Base-by-base conservation (phyloP, 2,888 invertebrate genomes). In the Polydesmus complanatus region DNA sequence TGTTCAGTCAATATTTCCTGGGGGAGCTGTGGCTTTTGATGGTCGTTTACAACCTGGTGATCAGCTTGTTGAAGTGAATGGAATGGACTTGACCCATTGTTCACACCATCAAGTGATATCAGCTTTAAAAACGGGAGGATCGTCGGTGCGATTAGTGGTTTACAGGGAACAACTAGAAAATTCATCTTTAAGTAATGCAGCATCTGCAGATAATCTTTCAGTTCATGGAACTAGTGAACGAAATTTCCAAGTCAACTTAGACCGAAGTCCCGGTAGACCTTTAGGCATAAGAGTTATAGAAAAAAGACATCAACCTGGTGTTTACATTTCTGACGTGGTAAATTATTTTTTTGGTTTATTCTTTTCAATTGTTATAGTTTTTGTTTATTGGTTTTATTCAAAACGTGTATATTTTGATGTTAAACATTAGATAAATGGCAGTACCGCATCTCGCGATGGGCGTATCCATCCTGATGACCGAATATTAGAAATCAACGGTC, bases 401-500 rank as follows among this genome's bases (percentile, higher is more conserved):
- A 26, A 26, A 25, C 22, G 23, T n/a, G 23, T 1, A 48, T n/a
- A n/a, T 19, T 26, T 3, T 23, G n/a, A 49, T 60, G n/a, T 58
- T n/a, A 58, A 56, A 8, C 14, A n/a, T n/a, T 60, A 73, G 73
- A 69, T 75, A 27, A 70, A 72, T 49, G 74, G 73, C 27, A 73
- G 74, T 60, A 67, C 74, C 54, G 76, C 76, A 3, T 70, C 71
- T 25, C 66, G 70, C 59, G 76, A 77, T 68, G 74, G 73, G 1
- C 68, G 75, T 37, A 67, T 77, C 22, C 70, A 70, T 64, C 69
- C 73, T n/a, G 75, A 76, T 65, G 77, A 77, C 67, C 68, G 74
- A 49, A 73, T 77, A 50, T 68, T 77, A 53, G 74, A 75, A 67
- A 75, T 77, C 54, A 77, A 77, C 64, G 72, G 72, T 11, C 68